Base-by-base conservation (phyloP, 2,888 invertebrate species). In the Kuschelorhynchus macadamiae region DNA sequence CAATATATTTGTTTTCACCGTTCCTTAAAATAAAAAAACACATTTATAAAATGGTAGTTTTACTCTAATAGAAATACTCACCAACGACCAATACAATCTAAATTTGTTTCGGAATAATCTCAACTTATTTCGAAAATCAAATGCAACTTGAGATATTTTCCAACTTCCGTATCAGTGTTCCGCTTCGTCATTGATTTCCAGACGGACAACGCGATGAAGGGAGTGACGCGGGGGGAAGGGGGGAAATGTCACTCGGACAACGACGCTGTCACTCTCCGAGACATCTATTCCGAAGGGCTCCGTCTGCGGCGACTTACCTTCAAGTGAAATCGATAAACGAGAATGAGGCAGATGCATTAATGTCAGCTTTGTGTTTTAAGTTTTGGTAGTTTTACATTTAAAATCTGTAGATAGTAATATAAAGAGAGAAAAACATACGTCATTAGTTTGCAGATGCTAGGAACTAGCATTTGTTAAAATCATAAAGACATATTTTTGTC, bases 231-330 rank as follows among this genome's bases (percentile, higher is more conserved):
- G 53, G 46, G 55, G 60, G 36, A 16, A 20, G 59, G 42, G 64
- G 55, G 21, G 50, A 57, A 16, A 50, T 52, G 78, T 77, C 76
- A 78, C 78, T 77, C 77, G 77, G 79, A 78, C 80, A 67, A 62
- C 67, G 77, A 77, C 79, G 79, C 78, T 79, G 79, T 79, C 78
- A 79, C 77, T 79, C 79, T 78, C 76, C 76, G 74, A 78, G 76
- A 79, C 78, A 78, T 81, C 81, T 77, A 74, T 55, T 14, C 63
- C 63, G 32, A 33, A 30, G 14, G n/a, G 64, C 41, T 42, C 39
- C 50, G 53, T 53, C 67, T 62, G 56, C 50, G 46, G 25, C 60
- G 55, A 66, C 66, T 65, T 65, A 65, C 65, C 59, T 65, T 56
- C 55, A 11, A 16, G 30, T 14, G 42, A 61, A 61, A 61, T 61